Evolutionary conservation across 2,797 vertebrate species (phyloP).

Genomic region (Gastrophryne carolinensis): DNA sequence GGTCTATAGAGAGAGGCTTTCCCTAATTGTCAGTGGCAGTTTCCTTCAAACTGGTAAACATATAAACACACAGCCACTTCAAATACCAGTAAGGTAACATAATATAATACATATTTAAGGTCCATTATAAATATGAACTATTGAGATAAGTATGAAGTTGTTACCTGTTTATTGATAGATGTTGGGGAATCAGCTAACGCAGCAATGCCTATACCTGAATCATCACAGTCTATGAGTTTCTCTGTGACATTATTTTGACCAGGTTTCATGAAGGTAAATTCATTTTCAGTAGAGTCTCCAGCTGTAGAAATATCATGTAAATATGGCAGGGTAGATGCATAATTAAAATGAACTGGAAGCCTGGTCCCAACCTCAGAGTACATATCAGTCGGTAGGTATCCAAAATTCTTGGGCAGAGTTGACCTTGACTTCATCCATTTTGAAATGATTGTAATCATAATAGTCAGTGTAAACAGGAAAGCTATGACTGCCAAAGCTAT

Average conservation of each 20-base stretch:
- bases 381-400: slow-evolving; percentile 49
- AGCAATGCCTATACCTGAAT: background rate
- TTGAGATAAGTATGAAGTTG: background rate
- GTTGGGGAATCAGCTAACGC: slow-evolving; percentile 10
- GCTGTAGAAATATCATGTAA: slow-evolving; percentile 51
- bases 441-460: slow-evolving; percentile 54
- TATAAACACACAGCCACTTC: background rate
- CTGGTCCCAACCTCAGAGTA: slow-evolving; percentile 49
- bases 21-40: background rate
- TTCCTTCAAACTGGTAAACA: background rate
- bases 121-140: background rate
- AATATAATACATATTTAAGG: background rate
- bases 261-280: slow-evolving; percentile 56
- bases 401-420: background rate
- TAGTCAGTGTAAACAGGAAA: slow-evolving; percentile 55
- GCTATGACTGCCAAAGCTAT: slow-evolving; percentile 58
- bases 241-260: background rate
- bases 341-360: slow-evolving; percentile 49
- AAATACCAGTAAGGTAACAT: background rate
- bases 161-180: slow-evolving; percentile 51
- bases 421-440: slow-evolving; percentile 42
- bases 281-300: slow-evolving; percentile 47
- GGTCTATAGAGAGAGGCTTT: background rate
- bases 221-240: background rate
- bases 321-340: slow-evolving; percentile 47